Evolutionary conservation across 2,888 invertebrate species (phyloP), one percentile per base, ranked within the genome.

Genomic region (Conomelus anceps): DNA sequence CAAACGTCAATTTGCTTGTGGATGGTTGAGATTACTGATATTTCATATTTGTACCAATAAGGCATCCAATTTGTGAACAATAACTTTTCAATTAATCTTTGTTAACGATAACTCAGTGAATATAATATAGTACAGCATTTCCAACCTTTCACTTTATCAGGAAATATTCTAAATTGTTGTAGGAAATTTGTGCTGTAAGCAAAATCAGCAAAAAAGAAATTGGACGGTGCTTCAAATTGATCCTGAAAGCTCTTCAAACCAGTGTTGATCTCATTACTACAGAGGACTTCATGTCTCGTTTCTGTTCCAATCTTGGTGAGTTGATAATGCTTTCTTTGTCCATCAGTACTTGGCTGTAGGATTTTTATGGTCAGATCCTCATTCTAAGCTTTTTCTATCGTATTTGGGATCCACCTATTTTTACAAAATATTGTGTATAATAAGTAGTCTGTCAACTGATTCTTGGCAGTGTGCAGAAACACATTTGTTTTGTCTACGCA

Each of bases 171-270:
- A 20, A 20, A n/a, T 23, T 22, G 84, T 90, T 91, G n/a, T 89
- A 92, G 93, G 99, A 99, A 95, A 99, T 99, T 90, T 99, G 99
- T 93, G 99, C 99, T 0, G 98, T 99, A 88, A 99, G 99, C 93
- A 98, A 98, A 94, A 98, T 99, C 90, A 99, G 99, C 92, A 99
- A 99, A 94, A 99, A 99, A 92, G 99, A 99, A 94, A 99, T 99
- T 90, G 99, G 99, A 0, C 94, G 99, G 91, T 99, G 99, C 93
- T 99, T 99, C 94, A 99, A 99, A 93, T 94, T 99, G 85, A 99
- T 99, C 90, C 94, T 99, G 84, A 99, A 99, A 93, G 98, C 98
- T 0, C 94, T 99, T 88, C 98, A 99, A 93, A 99, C 99, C 0
- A 99, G 98, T 34, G 98, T 99, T 9, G 99, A 99, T 93, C 95